These are phyloP conservation scores for Dipodomys stephensi DNA, from an alignment of 2,113 vertebrate species.

Conservation along the genomic window DNA sequence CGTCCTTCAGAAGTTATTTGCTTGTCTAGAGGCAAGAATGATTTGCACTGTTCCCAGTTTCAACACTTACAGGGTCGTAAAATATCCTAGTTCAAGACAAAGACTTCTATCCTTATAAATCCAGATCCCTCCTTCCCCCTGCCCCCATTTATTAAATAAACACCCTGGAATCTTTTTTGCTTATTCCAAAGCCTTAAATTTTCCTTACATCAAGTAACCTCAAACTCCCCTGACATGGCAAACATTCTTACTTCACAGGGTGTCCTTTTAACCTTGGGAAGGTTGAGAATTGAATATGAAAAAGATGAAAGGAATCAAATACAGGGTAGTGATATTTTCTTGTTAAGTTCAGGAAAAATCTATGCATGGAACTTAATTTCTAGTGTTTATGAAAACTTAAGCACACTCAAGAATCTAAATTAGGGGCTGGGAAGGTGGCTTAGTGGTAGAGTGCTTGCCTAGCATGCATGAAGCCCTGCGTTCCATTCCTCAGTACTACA, in stretches of 20 bases:
- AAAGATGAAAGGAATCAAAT: slow-evolving; percentile 52
- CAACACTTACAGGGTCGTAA: neutral
- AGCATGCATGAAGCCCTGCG: too few species aligned
- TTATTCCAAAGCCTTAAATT: slow-evolving; percentile 65
- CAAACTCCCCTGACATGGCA: slow-evolving; percentile 29
- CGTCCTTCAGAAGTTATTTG: slow-evolving; percentile 16
- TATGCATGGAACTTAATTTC: slow-evolving; percentile 30
- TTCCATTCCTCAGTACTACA: too few species aligned
- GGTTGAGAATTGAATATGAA: slow-evolving; percentile 59
- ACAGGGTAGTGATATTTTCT: slow-evolving; percentile 13
- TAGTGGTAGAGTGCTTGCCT: too few species aligned
- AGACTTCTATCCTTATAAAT: neutral
- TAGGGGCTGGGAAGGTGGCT: neutral
- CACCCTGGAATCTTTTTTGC: neutral
- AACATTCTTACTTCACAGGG: slow-evolving; percentile 19
- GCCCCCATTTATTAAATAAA: neutral
- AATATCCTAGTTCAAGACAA: slow-evolving; percentile 25
- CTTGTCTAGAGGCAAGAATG: slow-evolving; percentile 23
- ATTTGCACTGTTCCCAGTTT: slow-evolving; percentile 10
- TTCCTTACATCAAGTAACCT: slow-evolving; percentile 38
- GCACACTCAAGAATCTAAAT: slow-evolving; percentile 34
- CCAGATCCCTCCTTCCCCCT: neutral
- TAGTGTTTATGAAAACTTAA: slow-evolving; percentile 47
- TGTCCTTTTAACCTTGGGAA: slow-evolving; percentile 68
- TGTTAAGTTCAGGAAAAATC: slow-evolving; percentile 52